Conservation (phyloP, 1,140 invertebrate species). For the Drosophila malerkotliana region DNA sequence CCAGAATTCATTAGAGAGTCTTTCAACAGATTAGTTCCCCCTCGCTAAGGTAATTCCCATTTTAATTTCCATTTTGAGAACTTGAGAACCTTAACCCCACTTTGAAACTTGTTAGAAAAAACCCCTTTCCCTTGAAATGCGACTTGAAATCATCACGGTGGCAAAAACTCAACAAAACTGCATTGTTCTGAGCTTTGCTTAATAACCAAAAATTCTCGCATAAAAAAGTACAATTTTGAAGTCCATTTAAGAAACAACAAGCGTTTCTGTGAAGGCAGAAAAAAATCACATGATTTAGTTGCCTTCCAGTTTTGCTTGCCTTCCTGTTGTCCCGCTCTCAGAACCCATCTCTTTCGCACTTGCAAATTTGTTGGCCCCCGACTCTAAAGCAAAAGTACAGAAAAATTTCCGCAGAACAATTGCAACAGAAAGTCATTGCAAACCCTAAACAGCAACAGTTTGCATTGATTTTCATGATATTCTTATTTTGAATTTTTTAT, state of each 20-base stretch:
- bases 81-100: constrained; percentile 14
- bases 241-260: constrained; percentile 32
- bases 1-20: constrained; percentile 37
- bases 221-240: constrained; percentile 47
- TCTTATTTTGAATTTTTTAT: neutral
- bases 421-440: constrained; percentile 51
- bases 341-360: constrained; percentile 16
- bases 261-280: constrained; percentile 25
- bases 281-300: constrained; percentile 80
- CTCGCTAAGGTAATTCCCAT: constrained; percentile 32
- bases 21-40: constrained; percentile 16
- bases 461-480: neutral
- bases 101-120: constrained; percentile 11
- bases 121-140: constrained; percentile 32
- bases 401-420: constrained; percentile 66
- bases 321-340: neutral
- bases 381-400: constrained; percentile 30
- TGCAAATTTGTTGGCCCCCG: constrained; percentile 3
- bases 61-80: constrained; percentile 31
- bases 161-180: constrained; percentile 55
- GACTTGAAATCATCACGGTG: constrained; percentile 33
- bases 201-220: constrained; percentile 70
- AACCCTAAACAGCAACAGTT: constrained; percentile 54
- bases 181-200: constrained; percentile 69
- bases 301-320: constrained; percentile 26